Evolutionary conservation across 2,888 invertebrate species (phyloP).

Genomic region (Leptinotarsa tumamoca): DNA sequence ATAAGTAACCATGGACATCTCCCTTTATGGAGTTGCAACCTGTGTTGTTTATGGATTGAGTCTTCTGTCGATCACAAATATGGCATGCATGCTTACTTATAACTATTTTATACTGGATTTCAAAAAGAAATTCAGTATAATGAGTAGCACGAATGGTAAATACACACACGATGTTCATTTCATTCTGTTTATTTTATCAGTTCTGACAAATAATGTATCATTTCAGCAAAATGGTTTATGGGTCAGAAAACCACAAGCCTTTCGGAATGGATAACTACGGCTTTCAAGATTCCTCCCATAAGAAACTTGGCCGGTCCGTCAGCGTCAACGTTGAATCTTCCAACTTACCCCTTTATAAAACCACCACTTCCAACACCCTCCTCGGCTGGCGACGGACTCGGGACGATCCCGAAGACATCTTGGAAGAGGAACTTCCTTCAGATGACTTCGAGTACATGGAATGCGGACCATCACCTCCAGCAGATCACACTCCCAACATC

Average conservation of each 20-base stretch:
- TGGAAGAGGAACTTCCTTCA: constrained; percentile 77
- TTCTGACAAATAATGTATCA: neutral
- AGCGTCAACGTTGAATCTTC: constrained; percentile 65
- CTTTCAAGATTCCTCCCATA: constrained; percentile 59
- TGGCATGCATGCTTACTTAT: no score
- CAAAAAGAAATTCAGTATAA: no score
- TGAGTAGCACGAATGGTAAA: neutral
- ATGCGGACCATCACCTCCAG: constrained; percentile 83
- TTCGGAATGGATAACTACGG: constrained; percentile 65
- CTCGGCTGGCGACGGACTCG: constrained; percentile 58
- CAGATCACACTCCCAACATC: constrained; percentile 84
- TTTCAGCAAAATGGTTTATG: constrained; percentile 62
- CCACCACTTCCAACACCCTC: constrained; percentile 52
- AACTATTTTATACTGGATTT: no score
- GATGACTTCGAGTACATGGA: constrained; percentile 83
- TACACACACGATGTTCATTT: neutral
- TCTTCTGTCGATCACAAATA: no score
- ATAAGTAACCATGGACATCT: no score
- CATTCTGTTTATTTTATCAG: neutral
- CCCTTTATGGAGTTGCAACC: no score
- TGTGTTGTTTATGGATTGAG: no score
- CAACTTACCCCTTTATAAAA: constrained; percentile 63
- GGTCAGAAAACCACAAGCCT: constrained; percentile 55
- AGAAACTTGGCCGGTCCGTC: constrained; percentile 64
- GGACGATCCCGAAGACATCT: constrained; percentile 65